Percentiles rank a stretch among this genome's conserved stretches.
Evolutionary conservation across 2,113 vertebrate genomes (phyloP).

Genomic region (Morphnarchus princeps): DNA sequence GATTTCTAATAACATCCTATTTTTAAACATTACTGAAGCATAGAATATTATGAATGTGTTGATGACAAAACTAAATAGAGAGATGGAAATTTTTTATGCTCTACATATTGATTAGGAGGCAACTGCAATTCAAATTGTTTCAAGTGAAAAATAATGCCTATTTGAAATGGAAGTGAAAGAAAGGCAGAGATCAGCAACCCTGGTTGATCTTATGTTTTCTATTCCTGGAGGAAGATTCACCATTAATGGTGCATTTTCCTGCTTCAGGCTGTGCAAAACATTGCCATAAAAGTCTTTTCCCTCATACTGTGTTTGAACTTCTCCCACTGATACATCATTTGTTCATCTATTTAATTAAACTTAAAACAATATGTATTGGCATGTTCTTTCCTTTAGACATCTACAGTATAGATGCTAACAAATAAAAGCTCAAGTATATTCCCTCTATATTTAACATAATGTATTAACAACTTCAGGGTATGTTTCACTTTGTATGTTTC

Average conservation of each 20-base stretch:
- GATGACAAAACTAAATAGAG: neutral
- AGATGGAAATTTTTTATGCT: neutral
- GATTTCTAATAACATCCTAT: neutral
- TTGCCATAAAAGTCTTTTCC: neutral
- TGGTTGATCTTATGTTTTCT: neutral
- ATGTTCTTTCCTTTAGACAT: neutral
- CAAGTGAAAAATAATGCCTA: neutral
- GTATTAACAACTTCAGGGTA: neutral
- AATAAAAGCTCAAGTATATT: neutral
- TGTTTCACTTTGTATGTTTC: neutral
- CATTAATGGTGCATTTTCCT: neutral
- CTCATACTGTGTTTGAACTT: neutral
- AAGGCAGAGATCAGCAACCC: neutral
- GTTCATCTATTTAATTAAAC: neutral
- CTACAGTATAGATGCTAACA: neutral
- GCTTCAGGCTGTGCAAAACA: neutral
- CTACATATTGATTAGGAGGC: neutral
- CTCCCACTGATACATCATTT: neutral
- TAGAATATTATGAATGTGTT: neutral
- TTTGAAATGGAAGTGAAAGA: neutral
- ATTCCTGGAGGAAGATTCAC: neutral
- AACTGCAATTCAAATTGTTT: neutral
- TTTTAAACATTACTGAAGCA: neutral
- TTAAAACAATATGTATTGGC: neutral
- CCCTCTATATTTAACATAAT: neutral